phyloP scores from a whole-genome alignment of 2,888 invertebrate genomes.

The Crossocerus cetratus region DNA sequence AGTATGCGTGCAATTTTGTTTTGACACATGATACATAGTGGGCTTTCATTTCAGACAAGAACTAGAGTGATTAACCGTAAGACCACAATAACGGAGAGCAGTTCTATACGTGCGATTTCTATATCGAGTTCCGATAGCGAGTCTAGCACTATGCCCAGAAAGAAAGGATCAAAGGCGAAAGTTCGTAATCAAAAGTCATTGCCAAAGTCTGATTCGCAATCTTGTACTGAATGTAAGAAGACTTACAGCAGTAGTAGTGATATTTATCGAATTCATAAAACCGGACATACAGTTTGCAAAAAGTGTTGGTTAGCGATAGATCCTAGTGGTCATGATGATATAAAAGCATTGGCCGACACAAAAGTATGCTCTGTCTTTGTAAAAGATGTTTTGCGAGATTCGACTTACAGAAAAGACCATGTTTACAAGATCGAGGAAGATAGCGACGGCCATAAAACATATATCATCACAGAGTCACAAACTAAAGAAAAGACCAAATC shows the following conservation, averaged over 20 bases:
- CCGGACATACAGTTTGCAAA: slow-evolving; percentile 68
- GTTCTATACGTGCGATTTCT: slow-evolving; percentile 42
- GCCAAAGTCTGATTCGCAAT: slow-evolving; percentile 6
- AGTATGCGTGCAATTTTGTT: no score
- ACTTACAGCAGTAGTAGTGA: slow-evolving; percentile 53
- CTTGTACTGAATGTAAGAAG: slow-evolving; percentile 63
- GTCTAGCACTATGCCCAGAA: slow-evolving; percentile 37
- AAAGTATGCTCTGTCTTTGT: slow-evolving; percentile 69
- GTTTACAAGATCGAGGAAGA: slow-evolving; percentile 58
- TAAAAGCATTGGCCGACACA: slow-evolving; percentile 46
- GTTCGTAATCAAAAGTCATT: neutral
- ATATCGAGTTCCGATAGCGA: slow-evolving; percentile 60
- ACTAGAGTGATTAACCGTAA: slow-evolving; percentile 68
- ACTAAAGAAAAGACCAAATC: slow-evolving; percentile 48
- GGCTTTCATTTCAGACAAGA: slow-evolving; percentile 56
- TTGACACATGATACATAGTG: no score
- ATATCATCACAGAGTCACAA: slow-evolving; percentile 55
- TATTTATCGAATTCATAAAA: slow-evolving; percentile 65
- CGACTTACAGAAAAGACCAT: slow-evolving; percentile 31
- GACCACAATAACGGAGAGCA: slow-evolving; percentile 56
- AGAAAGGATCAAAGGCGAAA: slow-evolving; percentile 1
- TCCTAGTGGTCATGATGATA: slow-evolving; percentile 29
- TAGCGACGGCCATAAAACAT: slow-evolving; percentile 53
- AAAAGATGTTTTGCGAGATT: slow-evolving; percentile 63
- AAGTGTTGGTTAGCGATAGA: slow-evolving; percentile 67